Evolutionary conservation across 2,888 invertebrate species (phyloP).

Genomic region (Chrysotoxum bicinctum): DNA sequence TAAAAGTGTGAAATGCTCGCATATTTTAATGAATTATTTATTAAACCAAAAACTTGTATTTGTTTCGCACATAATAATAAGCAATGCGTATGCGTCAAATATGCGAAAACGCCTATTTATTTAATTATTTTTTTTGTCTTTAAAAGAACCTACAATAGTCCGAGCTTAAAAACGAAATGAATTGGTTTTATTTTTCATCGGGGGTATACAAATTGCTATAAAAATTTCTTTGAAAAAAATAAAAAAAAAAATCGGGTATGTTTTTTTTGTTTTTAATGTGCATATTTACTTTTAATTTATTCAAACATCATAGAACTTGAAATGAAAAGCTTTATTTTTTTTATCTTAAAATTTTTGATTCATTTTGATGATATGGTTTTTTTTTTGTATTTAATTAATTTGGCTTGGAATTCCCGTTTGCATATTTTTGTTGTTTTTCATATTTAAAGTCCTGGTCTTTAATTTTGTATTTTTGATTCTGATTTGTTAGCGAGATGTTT

Average conservation of each 20-base stretch:
- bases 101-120: not conserved
- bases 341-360: not conserved
- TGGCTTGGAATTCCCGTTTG: not conserved
- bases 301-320: slow-evolving; percentile 1
- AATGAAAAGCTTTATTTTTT: not conserved
- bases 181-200: not conserved
- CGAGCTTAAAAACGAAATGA: not conserved
- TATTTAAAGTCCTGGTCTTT: not conserved
- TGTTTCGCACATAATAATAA: not conserved
- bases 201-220: not conserved
- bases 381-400: not conserved
- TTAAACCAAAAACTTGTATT: slow-evolving; percentile 5
- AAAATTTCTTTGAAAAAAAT: not conserved
- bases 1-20: slow-evolving; percentile 17
- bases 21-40: slow-evolving; percentile 30
- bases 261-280: not conserved
- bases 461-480: not conserved
- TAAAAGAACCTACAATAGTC: not conserved
- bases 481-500: not conserved
- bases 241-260: not conserved
- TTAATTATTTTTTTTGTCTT: not conserved
- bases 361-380: not conserved
- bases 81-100: not conserved
- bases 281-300: not conserved
- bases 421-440: not conserved